Evolutionary conservation across 2,888 invertebrate species (phyloP), one percentile per base, ranked within the genome.

Genomic region (Caenorhabditis sp.): DNA sequence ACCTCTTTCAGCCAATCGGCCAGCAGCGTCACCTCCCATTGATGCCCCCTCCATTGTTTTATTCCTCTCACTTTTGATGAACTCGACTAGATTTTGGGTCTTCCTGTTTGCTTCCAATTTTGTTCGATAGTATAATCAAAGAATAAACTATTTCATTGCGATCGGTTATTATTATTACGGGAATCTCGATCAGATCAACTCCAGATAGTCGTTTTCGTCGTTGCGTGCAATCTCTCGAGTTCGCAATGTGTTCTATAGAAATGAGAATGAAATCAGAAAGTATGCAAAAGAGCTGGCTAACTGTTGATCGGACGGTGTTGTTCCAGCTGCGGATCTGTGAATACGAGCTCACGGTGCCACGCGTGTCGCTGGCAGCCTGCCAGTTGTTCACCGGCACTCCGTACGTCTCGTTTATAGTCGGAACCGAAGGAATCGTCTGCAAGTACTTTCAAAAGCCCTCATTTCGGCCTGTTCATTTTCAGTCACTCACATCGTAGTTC

Each of bases 1-100:
- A 81, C 83, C 3, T 73, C 72, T 2, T 83, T 82, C 77, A 79
- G 79, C 50, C 83, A 83, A 35, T 82, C 82, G 9, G 82, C 80
- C 17, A 65, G 70, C 41, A 82, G 82, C 72, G 79, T 82, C 30
- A 79, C 79, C 20, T 82, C 82, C 24, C 63, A 65, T 37, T 76
- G 70, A 45, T 35, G n/a, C 22, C 1, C 27, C 27, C n/a, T 9
- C 22, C 5, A 13, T 45, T 53, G 9, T 61, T 66, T 43, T 35
- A 35, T 62, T 43, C n/a, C 24, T 30, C 50, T 62, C 41, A 30
- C 48, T 17, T 35, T 46, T 59, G 59, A 46, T 59, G 59, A 59
- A 59, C 32, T 59, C 35, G 30, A 17, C 9, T 46, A 59, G 32
- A 13, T 22, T 35, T 24, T 37, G 39, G 27, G 37, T 37, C 15